phyloP scores from a whole-genome alignment of 1,140 invertebrate genomes.

The Lysiphlebus fabarum region DNA sequence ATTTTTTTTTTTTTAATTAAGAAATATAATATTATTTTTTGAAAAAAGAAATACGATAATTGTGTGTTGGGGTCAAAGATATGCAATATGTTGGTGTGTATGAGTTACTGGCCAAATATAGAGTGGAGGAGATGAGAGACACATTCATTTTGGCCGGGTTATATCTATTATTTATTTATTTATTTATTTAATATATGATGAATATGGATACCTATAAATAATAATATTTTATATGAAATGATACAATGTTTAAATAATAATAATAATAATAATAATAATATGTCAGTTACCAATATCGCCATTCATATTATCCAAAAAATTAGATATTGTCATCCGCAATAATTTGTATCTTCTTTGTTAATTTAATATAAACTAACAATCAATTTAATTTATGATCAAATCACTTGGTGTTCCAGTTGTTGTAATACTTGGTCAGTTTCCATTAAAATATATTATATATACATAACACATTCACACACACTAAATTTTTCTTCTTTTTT shows the following conservation, averaged over 20 bases:
- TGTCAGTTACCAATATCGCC: constrained; percentile 41
- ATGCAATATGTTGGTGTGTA: constrained; percentile 53
- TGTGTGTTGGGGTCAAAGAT: constrained; percentile 35
- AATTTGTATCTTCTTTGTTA: background rate
- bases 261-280: constrained; percentile 24
- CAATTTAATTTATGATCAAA: too few relatives aligned
- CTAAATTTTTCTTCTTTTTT: too few relatives aligned
- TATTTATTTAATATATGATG: constrained; percentile 7
- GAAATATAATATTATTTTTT: too few relatives aligned
- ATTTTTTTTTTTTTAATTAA: too few relatives aligned
- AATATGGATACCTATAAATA: constrained; percentile 22
- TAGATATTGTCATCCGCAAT: too few relatives aligned
- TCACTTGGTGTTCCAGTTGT: too few relatives aligned
- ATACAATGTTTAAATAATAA: constrained; percentile 28
- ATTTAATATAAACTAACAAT: background rate
- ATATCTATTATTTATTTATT: too few relatives aligned
- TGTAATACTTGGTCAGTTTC: too few relatives aligned
- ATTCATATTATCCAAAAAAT: constrained; percentile 33
- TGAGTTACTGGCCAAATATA: constrained; percentile 49
- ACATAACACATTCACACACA: too few relatives aligned
- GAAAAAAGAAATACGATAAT: constrained; percentile 31
- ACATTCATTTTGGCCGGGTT: constrained; percentile 37
- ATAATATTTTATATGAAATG: constrained; percentile 34
- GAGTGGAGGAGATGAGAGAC: constrained; percentile 32
- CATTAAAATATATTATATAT: too few relatives aligned